Percentiles rank a stretch among this genome's conserved stretches.
Evolutionary conservation across 2,888 invertebrate genomes (phyloP).

Genomic region (Tryphoninae sp.): DNA sequence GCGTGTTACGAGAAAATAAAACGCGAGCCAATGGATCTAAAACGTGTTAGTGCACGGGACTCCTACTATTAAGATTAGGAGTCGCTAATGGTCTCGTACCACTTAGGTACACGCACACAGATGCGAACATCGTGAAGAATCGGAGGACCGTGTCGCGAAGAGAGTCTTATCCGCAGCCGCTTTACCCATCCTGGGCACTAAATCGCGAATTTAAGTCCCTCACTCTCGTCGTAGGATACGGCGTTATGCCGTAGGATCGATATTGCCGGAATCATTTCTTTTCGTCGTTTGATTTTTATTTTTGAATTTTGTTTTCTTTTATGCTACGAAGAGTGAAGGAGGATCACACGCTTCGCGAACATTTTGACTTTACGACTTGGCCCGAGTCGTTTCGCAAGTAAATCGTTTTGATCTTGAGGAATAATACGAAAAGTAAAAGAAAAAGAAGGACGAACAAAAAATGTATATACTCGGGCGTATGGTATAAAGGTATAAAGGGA

Average conservation of each 20-base stretch:
- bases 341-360: constrained; percentile 48
- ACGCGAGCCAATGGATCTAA: constrained; percentile 52
- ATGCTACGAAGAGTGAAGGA: constrained; percentile 11
- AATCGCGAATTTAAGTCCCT: constrained; percentile 48
- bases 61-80: constrained; percentile 55
- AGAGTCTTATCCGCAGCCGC: constrained; percentile 1
- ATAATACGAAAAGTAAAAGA: constrained; percentile 44
- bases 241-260: constrained; percentile 30
- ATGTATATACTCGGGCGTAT: constrained; percentile 25
- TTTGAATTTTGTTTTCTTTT: constrained; percentile 4
- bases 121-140: background rate
- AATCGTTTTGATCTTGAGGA: constrained; percentile 44
- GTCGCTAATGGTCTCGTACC: constrained; percentile 60
- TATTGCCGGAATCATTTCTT: constrained; percentile 32
- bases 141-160: background rate
- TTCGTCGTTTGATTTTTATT: background rate
- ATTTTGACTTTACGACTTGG: constrained; percentile 51
- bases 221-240: constrained; percentile 10
- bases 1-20: constrained; percentile 26
- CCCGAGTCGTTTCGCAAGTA: constrained; percentile 58
- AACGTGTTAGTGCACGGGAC: constrained; percentile 44
- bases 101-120: constrained; percentile 37
- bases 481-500: constrained; percentile 42
- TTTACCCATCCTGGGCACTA: constrained; percentile 32
- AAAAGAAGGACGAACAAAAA: constrained; percentile 24